Evolutionary conservation across 2,888 invertebrate species (phyloP).

Genomic region (Andrena bucephala): DNA sequence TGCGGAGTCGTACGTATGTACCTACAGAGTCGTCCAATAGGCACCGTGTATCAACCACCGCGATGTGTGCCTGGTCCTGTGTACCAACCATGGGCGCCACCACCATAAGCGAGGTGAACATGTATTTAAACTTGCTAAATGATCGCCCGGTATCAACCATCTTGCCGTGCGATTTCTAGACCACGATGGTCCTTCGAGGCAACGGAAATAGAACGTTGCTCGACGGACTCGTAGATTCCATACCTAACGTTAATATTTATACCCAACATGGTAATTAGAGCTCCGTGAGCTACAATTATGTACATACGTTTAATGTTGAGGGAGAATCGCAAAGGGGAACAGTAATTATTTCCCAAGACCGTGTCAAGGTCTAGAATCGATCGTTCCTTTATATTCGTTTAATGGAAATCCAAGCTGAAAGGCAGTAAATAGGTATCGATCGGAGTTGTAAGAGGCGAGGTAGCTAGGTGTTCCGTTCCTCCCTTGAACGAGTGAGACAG

Average conservation of each 20-base stretch:
- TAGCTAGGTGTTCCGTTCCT: slow-evolving; percentile 27
- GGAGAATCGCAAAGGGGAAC: neutral
- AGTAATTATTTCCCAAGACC: neutral
- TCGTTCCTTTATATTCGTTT: too few species aligned
- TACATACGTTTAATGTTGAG: neutral
- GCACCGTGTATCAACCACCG: slow-evolving; percentile 63
- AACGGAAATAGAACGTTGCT: neutral
- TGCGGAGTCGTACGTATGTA: slow-evolving; percentile 68
- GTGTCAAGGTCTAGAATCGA: too few species aligned
- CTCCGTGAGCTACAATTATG: too few species aligned
- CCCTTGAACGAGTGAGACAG: slow-evolving; percentile 21
- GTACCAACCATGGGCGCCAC: slow-evolving; percentile 63
- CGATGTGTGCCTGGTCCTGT: slow-evolving; percentile 45
- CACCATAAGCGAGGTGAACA: slow-evolving; percentile 38
- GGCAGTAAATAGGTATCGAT: neutral
- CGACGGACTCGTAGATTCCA: neutral
- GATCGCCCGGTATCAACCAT: neutral
- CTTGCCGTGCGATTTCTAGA: neutral
- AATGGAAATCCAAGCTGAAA: neutral
- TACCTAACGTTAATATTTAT: neutral
- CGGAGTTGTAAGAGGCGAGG: neutral
- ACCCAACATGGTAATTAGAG: neutral
- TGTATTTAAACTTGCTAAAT: slow-evolving; percentile 4
- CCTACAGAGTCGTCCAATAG: slow-evolving; percentile 68
- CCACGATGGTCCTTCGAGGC: neutral